Evolutionary conservation across 64 coral and sea anemone species (phyloP), one percentile per base, ranked within the genome.

Genomic region (Trachythela sp.): DNA sequence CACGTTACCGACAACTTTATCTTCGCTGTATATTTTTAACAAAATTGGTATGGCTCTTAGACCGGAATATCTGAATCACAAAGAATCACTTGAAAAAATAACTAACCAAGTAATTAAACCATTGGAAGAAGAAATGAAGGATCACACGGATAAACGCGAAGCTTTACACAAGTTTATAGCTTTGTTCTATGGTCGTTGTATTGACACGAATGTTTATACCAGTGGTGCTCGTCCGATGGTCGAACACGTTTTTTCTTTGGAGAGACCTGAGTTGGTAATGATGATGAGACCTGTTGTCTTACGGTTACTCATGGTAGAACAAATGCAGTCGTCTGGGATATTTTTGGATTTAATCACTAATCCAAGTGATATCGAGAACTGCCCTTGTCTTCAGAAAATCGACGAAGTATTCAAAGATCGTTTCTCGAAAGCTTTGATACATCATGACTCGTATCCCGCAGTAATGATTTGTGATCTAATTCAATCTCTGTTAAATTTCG

Each of bases 211-310:
- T 80, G 75, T 80, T 80, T n/a, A 80, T 36, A 80, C 75, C 8
- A 36, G 75, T 39, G 9, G 33, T 36, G 75, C 75, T 37, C 75
- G 33, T 29, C 37, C 15, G 33, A 80, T 80, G 13, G 34, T 80
- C 4, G 33, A 80, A 80, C 33, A 35, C 4, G 75, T 80, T 36
- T 37, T 80, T n/a, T 80, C 75, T 37, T 39, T 80, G 37, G 75
- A 80, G 26, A 2, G 30, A 22, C 33, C 75, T 18, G 20, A 39
- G 2, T 36, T 80, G 35, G 75, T 80, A 17, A 37, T 39, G 18
- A 80, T 80, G 75, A 80, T 80, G 75, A 17, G 75, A 9, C 75
- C 75, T 80, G 75, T 80, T 38, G 37, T 80, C 15, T 80, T 80
- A 17, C 26, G 75, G 15, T 39, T 37, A 80, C 75, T 80, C 33